Base-by-base conservation (phyloP, 1,140 invertebrate genomes). In the Neodiprion virginianus region DNA sequence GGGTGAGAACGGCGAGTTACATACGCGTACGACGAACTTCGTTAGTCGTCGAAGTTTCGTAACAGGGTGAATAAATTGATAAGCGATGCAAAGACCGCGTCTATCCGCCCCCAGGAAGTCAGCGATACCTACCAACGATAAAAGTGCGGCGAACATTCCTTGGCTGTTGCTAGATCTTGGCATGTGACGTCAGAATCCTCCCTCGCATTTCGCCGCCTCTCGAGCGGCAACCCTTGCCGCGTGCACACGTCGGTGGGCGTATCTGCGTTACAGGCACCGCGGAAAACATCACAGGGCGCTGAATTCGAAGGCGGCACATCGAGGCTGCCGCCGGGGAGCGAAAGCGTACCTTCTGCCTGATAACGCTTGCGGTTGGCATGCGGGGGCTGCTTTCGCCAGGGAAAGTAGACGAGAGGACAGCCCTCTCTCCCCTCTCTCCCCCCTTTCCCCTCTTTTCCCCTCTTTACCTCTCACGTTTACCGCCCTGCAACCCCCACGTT, bases 171-270 rank as follows among this genome's bases (percentile, higher is more conserved):
- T 2, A 40, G 28, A 40, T 67, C 65, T 48, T 67, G 23, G 11
- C 67, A 9, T 40, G 21, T 72, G 71, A 72, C 71, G 71, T 72
- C 71, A 72, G 28, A 40, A 40, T 40, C 28, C 28, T 40, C 28
- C 28, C 28, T 40, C 28, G 28, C 28, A 40, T 2, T 40, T 40
- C 28, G 28, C 28, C 2, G 28, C 5, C 28, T 40, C 28, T 40
- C 28, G 5, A 1, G 2, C 28, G 5, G 28, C 28, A 40, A 40
- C 28, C 28, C 28, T 40, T 5, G 28, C 5, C 28, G 28, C 28
- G 5, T 40, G 28, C 28, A 40, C 28, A 40, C 28, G 28, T 40
- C 28, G 28, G 28, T 40, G 28, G 28, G 28, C 28, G 28, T 40
- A 40, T 40, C 28, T 40, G 5, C 28, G 28, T 40, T 40, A 40